Base-by-base conservation (phyloP, 2,113 vertebrate species). In the Polyodon spathula region DNA sequence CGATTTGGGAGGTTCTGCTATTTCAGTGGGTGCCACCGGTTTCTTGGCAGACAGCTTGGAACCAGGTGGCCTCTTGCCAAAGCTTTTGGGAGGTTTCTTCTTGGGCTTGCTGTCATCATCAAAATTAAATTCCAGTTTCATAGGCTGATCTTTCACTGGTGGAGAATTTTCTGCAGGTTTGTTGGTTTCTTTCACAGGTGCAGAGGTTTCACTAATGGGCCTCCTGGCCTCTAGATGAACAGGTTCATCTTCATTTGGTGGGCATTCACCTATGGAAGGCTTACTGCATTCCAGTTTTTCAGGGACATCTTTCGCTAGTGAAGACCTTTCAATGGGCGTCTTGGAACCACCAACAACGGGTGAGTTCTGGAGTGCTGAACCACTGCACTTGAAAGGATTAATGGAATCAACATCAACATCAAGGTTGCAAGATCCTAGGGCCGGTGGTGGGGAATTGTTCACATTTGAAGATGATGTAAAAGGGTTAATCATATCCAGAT, bases 91-190 rank as follows among this genome's bases (percentile, higher is more conserved):
- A 27, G 27, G 86, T 1, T 73, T 81, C 11, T 84, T 89, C 66
- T 71, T 68, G 53, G 82, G 56, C n/a, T 80, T 56, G 0, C 27
- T 27, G 27, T 62, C 69, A 5, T 89, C 85, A 2, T 78, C 76
- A 37, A 92, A 90, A 65, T 87, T 86, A 67, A 92, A 89, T 68
- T 94, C 93, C 1, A 93, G 76, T 66, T 81, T 84, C 43, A 88
- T 5, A 1, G 84, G 75, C 50, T 64, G 74, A 1, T 64, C 43
- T 37, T 76, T 80, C 15, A 40, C 37, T 8, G 67, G 4, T 6
- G 1, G 0, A 3, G 63, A 65, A 0, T 46, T 56, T 8, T 73
- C 74, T 39, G 39, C 51, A 27, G 27, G 27, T 27, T 27, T 27
- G 27, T 27, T 27, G 16, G 6, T 62, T 56, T 8, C 63, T 62